Conservation (phyloP, 2,797 vertebrate genomes). For the Hippopotamyrus pictus region DNA sequence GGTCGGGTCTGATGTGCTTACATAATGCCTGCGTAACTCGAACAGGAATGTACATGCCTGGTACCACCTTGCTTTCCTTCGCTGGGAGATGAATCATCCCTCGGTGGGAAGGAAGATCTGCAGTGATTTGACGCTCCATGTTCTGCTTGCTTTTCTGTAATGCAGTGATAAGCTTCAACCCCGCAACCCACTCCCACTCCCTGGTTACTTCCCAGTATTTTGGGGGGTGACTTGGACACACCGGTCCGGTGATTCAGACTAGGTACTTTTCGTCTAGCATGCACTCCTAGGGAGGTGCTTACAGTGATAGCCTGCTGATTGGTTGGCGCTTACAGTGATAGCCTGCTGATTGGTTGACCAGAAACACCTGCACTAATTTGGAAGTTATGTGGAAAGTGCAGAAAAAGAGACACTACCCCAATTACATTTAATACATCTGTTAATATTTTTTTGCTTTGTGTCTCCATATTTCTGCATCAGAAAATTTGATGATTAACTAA, state of each 20-base stretch:
- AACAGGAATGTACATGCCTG: background rate
- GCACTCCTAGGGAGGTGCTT: background rate
- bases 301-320: background rate
- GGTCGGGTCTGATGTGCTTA: background rate
- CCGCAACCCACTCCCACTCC: background rate
- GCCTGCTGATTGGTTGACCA: background rate
- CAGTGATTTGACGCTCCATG: background rate
- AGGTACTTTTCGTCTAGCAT: no score
- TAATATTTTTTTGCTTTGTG: background rate
- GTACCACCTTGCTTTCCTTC: background rate
- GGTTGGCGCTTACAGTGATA: background rate
- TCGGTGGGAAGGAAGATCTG: background rate
- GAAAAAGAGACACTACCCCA: background rate
- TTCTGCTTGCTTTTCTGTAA: background rate
- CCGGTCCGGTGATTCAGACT: background rate
- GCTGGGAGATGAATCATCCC: background rate
- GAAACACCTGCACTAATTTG: background rate
- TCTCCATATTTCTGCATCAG: background rate
- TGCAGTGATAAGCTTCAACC: background rate
- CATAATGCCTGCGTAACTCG: background rate
- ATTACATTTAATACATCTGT: background rate
- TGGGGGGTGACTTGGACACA: background rate
- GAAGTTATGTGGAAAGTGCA: background rate
- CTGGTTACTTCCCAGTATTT: background rate
- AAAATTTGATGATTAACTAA: background rate